A percentile compares a stretch with the other conserved stretches of the same genome.
Evolutionary conservation across 1,140 invertebrate species (phyloP).

Genomic region (Lepeophtheirus salmonis): DNA sequence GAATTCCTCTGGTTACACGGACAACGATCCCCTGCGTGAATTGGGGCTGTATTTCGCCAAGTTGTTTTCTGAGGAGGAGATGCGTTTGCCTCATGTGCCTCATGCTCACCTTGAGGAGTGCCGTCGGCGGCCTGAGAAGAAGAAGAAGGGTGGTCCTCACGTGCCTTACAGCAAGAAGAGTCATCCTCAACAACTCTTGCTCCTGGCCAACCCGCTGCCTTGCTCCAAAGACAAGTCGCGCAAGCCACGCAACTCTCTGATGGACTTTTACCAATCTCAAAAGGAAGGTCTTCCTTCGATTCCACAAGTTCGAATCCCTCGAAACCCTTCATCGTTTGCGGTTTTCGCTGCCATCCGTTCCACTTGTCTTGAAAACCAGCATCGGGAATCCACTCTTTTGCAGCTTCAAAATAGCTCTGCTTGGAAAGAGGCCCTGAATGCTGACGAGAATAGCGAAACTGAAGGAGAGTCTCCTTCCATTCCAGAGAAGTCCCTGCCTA

Average conservation of each 20-base stretch:
- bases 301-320: constrained; percentile 1
- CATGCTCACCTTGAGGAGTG: background rate
- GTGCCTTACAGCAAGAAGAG: background rate
- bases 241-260: background rate
- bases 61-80: background rate
- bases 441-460: background rate
- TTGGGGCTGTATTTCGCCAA: background rate
- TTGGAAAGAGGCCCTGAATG: background rate
- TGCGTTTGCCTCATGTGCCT: background rate
- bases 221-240: background rate
- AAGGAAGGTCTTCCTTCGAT: background rate
- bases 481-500: constrained; percentile 19
- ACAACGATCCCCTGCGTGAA: background rate
- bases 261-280: background rate
- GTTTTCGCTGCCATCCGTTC: constrained; percentile 11
- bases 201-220: too few species aligned
- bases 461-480: background rate
- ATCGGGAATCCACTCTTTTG: constrained; percentile 16
- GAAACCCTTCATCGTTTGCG: constrained; percentile 7
- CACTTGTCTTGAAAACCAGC: constrained; percentile 17
- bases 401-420: background rate
- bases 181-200: too few species aligned
- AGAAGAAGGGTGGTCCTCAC: background rate
- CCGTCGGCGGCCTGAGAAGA: background rate
- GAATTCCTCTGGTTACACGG: background rate